phyloP scores from a whole-genome alignment of 2,888 invertebrate genomes.

The Fragum sueziense region DNA sequence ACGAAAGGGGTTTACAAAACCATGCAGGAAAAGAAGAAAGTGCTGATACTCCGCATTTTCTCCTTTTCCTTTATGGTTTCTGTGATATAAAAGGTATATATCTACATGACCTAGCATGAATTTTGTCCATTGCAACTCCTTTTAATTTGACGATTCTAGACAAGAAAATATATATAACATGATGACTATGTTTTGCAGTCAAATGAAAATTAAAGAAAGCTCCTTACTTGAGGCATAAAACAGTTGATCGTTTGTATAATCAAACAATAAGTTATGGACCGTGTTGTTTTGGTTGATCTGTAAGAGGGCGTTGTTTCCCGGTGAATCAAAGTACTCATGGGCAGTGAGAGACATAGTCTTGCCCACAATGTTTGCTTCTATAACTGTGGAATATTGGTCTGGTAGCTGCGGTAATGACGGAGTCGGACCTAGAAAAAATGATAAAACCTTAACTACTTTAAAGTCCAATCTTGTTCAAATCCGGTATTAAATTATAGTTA shows the following conservation, averaged over 20 bases:
- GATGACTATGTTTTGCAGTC: too few relatives aligned
- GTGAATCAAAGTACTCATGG: slow-evolving; percentile 64
- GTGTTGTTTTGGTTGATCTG: slow-evolving; percentile 43
- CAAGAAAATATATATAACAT: too few relatives aligned
- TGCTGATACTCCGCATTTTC: background rate
- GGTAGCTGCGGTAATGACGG: slow-evolving; percentile 62
- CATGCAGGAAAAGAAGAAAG: too few relatives aligned
- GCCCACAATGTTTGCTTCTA: slow-evolving; percentile 66
- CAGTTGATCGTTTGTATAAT: slow-evolving; percentile 60
- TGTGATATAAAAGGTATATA: too few relatives aligned
- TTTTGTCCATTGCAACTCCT: too few relatives aligned
- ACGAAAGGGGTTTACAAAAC: too few relatives aligned
- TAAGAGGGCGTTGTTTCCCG: slow-evolving; percentile 57
- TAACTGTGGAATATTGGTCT: slow-evolving; percentile 56
- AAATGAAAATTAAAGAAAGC: too few relatives aligned
- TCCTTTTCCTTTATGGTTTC: background rate
- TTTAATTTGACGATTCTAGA: too few relatives aligned
- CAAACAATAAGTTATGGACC: slow-evolving; percentile 51
- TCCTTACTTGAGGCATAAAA: slow-evolving; percentile 59
- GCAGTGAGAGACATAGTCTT: slow-evolving; percentile 54
- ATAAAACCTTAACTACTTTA: too few relatives aligned
- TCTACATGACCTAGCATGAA: background rate
- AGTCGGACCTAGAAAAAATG: background rate
- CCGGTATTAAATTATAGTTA: too few relatives aligned
- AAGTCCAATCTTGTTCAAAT: too few relatives aligned